phyloP scores from a whole-genome alignment of 2,888 invertebrate species.

The Vanessa cardui region DNA sequence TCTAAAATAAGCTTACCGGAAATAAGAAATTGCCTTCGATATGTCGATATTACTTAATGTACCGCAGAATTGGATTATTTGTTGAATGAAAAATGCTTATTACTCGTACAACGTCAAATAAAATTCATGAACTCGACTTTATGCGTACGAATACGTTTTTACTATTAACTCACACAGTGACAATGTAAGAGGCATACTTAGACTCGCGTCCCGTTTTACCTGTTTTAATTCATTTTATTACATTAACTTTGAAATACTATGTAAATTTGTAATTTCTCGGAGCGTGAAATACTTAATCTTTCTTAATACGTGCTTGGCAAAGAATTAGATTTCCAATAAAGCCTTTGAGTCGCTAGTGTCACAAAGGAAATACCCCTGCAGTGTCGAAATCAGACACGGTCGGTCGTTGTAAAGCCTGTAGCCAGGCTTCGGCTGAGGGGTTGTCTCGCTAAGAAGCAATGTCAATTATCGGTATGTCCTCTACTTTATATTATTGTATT shows the following conservation, averaged over 20 bases:
- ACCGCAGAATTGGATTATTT: slow-evolving; percentile 68
- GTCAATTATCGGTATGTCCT: neutral
- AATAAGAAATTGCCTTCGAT: slow-evolving; percentile 76
- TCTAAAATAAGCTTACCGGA: slow-evolving; percentile 74
- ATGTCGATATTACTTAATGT: slow-evolving; percentile 79
- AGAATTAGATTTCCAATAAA: slow-evolving; percentile 26
- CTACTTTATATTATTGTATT: neutral
- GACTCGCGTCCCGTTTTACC: no score
- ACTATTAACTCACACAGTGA: no score
- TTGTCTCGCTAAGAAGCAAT: neutral
- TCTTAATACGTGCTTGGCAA: slow-evolving; percentile 10
- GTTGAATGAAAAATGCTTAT: slow-evolving; percentile 74
- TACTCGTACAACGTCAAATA: slow-evolving; percentile 42
- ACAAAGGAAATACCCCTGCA: slow-evolving; percentile 35
- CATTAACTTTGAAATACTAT: neutral
- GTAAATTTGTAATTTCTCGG: neutral
- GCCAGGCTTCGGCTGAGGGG: neutral
- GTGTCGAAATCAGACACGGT: slow-evolving; percentile 30
- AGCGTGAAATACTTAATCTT: slow-evolving; percentile 6
- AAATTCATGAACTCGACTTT: neutral
- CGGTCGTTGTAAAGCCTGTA: slow-evolving; percentile 14
- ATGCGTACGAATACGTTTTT: neutral
- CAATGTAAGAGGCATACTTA: no score
- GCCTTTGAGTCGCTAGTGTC: slow-evolving; percentile 34
- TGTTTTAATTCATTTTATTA: no score